These are phyloP conservation scores for Apocheima hispidaria DNA, from an alignment of 2,888 invertebrate species.

Conservation along the genomic window DNA sequence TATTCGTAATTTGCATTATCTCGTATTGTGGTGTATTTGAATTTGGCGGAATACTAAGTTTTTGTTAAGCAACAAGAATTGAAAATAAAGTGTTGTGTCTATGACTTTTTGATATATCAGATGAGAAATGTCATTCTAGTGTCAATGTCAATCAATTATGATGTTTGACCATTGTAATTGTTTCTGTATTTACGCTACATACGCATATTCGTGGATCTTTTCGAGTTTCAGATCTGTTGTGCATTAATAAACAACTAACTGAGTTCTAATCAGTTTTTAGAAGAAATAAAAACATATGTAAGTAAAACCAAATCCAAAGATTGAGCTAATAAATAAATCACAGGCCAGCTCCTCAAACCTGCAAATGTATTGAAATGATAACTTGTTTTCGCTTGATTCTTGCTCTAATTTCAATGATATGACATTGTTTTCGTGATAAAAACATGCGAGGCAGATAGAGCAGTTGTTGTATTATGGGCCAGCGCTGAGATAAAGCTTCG, in stretches of 20 bases:
- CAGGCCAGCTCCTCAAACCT: constrained; percentile 14
- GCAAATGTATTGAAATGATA: constrained; percentile 9
- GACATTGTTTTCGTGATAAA: constrained; percentile 28
- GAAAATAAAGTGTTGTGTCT: no score
- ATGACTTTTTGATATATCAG: neutral
- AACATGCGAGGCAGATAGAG: constrained; percentile 7
- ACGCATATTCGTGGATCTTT: constrained; percentile 57
- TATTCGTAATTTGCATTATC: no score
- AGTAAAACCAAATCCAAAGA: constrained; percentile 30
- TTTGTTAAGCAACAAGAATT: no score
- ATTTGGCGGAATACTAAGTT: no score
- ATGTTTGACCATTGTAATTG: constrained; percentile 46
- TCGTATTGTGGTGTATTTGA: no score
- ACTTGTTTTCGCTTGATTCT: constrained; percentile 34
- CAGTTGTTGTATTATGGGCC: neutral
- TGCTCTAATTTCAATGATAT: constrained; percentile 17
- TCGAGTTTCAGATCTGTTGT: constrained; percentile 40
- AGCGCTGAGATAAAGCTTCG: constrained; percentile 12
- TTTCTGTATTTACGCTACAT: constrained; percentile 56
- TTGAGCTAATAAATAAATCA: constrained; percentile 13
- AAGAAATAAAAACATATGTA: constrained; percentile 26
- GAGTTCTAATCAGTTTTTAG: constrained; percentile 10
- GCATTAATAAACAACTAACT: constrained; percentile 7
- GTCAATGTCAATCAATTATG: constrained; percentile 49
- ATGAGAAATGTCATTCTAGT: constrained; percentile 27